Base-by-base conservation (phyloP, 2,797 vertebrate species). In the Nannoperca obscura region DNA sequence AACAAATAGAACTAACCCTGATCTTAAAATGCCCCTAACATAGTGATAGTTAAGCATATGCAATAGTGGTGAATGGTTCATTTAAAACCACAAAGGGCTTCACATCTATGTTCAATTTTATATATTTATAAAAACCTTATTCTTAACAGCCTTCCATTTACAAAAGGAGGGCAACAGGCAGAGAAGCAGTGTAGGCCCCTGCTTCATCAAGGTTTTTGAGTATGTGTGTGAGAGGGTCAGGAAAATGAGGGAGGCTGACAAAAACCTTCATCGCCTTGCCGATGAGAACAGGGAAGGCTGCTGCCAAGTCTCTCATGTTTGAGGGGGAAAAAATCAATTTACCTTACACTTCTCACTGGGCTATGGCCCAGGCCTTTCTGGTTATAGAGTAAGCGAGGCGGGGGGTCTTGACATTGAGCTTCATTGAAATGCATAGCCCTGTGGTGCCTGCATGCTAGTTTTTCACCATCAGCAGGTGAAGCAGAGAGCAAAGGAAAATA, bases 401-500 rank as follows among this genome's bases (percentile, higher is more conserved):
- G 30, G 42, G 58, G 10, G 76, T 91, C 85, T 88, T 93, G 89
- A 95, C 91, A 94, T 92, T 92, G 72, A 86, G 77, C 85, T 94
- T 94, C 92, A 94, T 92, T 95, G 87, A 95, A 95, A 96, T 94
- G 86, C 91, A 95, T 89, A 91, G 91, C 86, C 93, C 89, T 86
- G 81, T 81, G 24, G 71, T 81, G 75, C 83, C 74, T 84, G 86
- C 77, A 76, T 88, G 88, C 87, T 89, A 90, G 90, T 93, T 92
- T 94, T 90, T 93, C 85, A 94, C 94, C 93, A 94, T 92, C 83
- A 86, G 80, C 82, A 83, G 86, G 88, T 91, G 88, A 93, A 89
- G 84, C 80, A 86, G 85, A 83, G 74, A 87, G 88, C 77, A 93
- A 91, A 85, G 81, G 59, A 89, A 91, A 92, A 94, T 89, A 92